Percentiles rank a stretch among this genome's conserved stretches.
Evolutionary conservation across 2,888 invertebrate genomes (phyloP).

Genomic region (Sabatieria punctata): DNA sequence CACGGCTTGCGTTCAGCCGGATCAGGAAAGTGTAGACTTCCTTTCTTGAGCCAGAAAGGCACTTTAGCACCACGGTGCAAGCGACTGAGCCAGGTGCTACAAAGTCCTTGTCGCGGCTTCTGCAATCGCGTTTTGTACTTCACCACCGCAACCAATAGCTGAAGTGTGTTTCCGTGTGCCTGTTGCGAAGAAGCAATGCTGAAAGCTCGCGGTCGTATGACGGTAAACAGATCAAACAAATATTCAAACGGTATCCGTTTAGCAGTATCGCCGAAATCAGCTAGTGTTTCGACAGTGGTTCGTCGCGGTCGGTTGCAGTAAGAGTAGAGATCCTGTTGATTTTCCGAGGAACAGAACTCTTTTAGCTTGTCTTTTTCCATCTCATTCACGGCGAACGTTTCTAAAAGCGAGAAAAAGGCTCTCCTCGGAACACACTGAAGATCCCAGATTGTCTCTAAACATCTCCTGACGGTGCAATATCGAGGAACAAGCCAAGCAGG

Average conservation of each 20-base stretch:
- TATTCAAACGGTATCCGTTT: constrained; percentile 43
- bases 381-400: constrained; percentile 58
- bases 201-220: constrained; percentile 71
- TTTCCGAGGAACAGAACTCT: constrained; percentile 38
- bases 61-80: constrained; percentile 41
- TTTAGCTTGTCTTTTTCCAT: constrained; percentile 54
- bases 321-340: constrained; percentile 64
- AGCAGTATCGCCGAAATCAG: constrained; percentile 64
- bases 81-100: constrained; percentile 72
- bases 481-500: too few relatives aligned
- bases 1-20: too few relatives aligned
- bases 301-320: constrained; percentile 74
- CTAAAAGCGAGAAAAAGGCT: constrained; percentile 65
- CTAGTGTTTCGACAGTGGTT: constrained; percentile 68
- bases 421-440: constrained; percentile 57
- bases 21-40: constrained; percentile 60
- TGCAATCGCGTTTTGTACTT: constrained; percentile 59
- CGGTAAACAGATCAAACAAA: constrained; percentile 70
- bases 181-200: constrained; percentile 62
- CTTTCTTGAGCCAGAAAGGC: constrained; percentile 52
- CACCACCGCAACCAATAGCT: constrained; percentile 77
- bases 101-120: constrained; percentile 61
- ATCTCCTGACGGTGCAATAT: too few relatives aligned
- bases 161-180: constrained; percentile 41
- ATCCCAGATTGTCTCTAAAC: too few relatives aligned